Base-by-base conservation (phyloP, 2,113 vertebrate species). In the Azemiops feae region DNA sequence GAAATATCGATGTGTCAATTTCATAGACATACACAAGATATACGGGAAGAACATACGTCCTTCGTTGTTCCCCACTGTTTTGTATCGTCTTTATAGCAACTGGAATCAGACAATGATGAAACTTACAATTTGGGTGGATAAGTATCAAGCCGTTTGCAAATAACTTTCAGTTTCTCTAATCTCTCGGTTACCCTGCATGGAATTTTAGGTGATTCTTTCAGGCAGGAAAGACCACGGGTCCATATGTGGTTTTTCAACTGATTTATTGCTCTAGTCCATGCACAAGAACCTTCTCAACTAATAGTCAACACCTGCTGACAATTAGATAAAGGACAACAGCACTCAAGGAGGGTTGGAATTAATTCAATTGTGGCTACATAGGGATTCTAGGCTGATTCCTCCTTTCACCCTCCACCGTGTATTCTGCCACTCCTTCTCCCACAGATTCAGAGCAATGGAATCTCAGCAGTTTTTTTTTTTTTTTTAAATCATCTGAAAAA, bases 71-170 rank as follows among this genome's bases (percentile, higher is more conserved):
- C 47, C 91, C n/a, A 90, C 57, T 93, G 52, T 43, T 20, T 34
- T 89, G 30, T 64, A 92, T 92, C 30, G 27, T 93, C 96, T 95
- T 39, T 94, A 85, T 85, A 89, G 92, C 94, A 94, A 96, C 94
- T 92, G 89, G 95, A 96, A 91, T 85, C 90, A 89, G 95, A 94
- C 23, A 95, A 91, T 87, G 96, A 91, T 87, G 91, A 87, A 69
- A 81, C 89, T 93, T 95, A 97, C 96, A 97, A 93, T 97, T 97
- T n/a, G 93, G 94, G 90, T 96, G 94, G 88, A 96, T 94, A 96
- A 52, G 93, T 95, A 96, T 97, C 92, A 96, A 96, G 96, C 91
- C 92, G 90, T 88, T 92, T 96, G 96, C 95, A 97, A 97, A 92
- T 96, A 95, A 97, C 97, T 34, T 69, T 69, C 64, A 34, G 30